Percentiles rank a stretch among this genome's conserved stretches.
Conservation (phyloP, 2,113 vertebrate genomes). For the Microtus oregoni region DNA sequence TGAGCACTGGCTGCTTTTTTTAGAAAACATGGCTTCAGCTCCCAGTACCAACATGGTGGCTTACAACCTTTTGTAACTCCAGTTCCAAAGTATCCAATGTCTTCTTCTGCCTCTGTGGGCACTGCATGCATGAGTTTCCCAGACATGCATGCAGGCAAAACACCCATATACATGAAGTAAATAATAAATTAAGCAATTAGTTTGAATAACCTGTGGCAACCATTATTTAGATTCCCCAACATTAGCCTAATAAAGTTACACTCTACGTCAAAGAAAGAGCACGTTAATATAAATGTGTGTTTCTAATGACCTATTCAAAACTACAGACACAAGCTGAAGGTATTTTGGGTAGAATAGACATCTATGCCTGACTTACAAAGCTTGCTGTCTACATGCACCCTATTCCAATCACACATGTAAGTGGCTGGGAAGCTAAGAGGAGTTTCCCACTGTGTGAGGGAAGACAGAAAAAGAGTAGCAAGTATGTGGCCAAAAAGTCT, state of each 20-base stretch:
- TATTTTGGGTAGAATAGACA: not conserved
- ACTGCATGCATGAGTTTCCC: not conserved
- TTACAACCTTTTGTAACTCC: not conserved
- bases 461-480: not conserved
- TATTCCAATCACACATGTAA: not conserved
- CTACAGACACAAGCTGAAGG: not conserved
- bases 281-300: not conserved
- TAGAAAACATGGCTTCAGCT: not conserved
- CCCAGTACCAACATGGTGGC: not conserved
- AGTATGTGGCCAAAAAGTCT: not conserved
- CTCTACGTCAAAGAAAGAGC: not conserved
- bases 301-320: not conserved
- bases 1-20: not conserved
- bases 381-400: not conserved
- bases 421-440: not conserved
- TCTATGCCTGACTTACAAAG: not conserved
- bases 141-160: not conserved
- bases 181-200: not conserved
- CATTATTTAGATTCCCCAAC: not conserved
- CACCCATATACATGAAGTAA: not conserved
- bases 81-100: not conserved
- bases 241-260: conserved; percentile 7
- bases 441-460: not conserved
- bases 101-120: too few species aligned
- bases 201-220: not conserved